Evolutionary conservation across 2,888 invertebrate genomes (phyloP).

Genomic region (Scelioninae gen. 1): DNA sequence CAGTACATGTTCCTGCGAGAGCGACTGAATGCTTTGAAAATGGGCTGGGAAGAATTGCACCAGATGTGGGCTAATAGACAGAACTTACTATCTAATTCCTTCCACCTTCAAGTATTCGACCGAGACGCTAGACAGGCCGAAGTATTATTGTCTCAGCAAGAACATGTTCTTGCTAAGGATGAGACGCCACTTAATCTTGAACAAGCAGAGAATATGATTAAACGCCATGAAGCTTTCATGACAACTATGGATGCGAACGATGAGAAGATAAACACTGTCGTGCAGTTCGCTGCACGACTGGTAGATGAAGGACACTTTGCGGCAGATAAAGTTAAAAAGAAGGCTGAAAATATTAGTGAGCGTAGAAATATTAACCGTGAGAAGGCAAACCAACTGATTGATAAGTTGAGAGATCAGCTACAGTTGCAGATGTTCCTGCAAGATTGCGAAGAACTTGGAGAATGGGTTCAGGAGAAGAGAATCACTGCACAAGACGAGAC

Average conservation of each 20-base stretch:
- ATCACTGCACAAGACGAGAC: slow-evolving; percentile 99
- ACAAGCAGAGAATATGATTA: slow-evolving; percentile 98
- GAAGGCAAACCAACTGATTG: slow-evolving; percentile 95
- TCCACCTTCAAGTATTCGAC: slow-evolving; percentile 97
- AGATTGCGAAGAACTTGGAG: slow-evolving; percentile 97
- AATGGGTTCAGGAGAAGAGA: slow-evolving; percentile 99
- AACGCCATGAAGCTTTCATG: slow-evolving; percentile 99
- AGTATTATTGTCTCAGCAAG: slow-evolving; percentile 98
- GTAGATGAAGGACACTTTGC: slow-evolving; percentile 98
- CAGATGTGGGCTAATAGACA: slow-evolving; percentile 99
- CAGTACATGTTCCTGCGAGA: slow-evolving; percentile 99
- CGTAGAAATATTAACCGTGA: slow-evolving; percentile 95
- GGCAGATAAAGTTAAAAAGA: slow-evolving; percentile 97
- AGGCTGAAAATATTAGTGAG: slow-evolving; percentile 97
- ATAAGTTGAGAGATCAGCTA: slow-evolving; percentile 96
- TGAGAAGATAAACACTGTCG: slow-evolving; percentile 98
- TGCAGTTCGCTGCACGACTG: slow-evolving; percentile 95
- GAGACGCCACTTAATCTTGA: slow-evolving; percentile 97
- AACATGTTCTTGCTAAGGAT: slow-evolving; percentile 98
- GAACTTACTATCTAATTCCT: slow-evolving; percentile 95
- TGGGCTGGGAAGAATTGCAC: slow-evolving; percentile 99
- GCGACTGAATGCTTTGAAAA: slow-evolving; percentile 97
- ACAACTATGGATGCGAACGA: slow-evolving; percentile 99
- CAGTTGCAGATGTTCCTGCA: slow-evolving; percentile 97
- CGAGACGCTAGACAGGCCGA: slow-evolving; percentile 99